Percentiles rank a stretch among this genome's conserved stretches.
Conservation (phyloP, 2,888 invertebrate species). For the Lasioglossum leucozonium region DNA sequence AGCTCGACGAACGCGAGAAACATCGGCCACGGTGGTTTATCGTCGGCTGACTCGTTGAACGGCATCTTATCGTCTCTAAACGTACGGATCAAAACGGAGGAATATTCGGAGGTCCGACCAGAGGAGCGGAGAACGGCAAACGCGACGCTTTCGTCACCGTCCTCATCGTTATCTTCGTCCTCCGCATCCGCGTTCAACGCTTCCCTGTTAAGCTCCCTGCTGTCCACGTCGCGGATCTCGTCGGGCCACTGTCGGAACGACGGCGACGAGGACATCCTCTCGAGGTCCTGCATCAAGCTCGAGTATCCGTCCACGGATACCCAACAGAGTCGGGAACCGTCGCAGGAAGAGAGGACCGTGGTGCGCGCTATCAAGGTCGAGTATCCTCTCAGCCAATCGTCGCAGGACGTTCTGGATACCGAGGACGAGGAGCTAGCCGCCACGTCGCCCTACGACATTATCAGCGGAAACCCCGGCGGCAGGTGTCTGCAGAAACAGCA, state of each 20-base stretch:
- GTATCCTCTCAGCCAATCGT: constrained; percentile 68
- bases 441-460: constrained; percentile 78
- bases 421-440: constrained; percentile 74
- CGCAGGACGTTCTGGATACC: constrained; percentile 74
- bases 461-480: constrained; percentile 62
- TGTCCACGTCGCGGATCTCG: constrained; percentile 75
- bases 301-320: constrained; percentile 63
- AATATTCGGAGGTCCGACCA: constrained; percentile 54
- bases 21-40: constrained; percentile 29
- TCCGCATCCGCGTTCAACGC: constrained; percentile 71
- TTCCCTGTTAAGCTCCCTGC: constrained; percentile 74
- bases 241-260: constrained; percentile 57
- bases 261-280: constrained; percentile 61
- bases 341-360: constrained; percentile 45
- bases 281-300: constrained; percentile 68
- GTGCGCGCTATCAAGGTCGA: constrained; percentile 74
- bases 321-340: constrained; percentile 39
- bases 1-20: constrained; percentile 52
- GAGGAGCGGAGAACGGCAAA: constrained; percentile 64
- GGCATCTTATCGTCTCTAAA: constrained; percentile 76
- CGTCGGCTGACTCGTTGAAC: constrained; percentile 77
- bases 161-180: constrained; percentile 58
- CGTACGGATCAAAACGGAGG: constrained; percentile 78
- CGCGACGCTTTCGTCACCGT: constrained; percentile 52
- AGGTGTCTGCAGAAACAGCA: constrained; percentile 58